Evolutionary conservation across 2,888 invertebrate genomes (phyloP).

Genomic region (Acrobasis consociella): DNA sequence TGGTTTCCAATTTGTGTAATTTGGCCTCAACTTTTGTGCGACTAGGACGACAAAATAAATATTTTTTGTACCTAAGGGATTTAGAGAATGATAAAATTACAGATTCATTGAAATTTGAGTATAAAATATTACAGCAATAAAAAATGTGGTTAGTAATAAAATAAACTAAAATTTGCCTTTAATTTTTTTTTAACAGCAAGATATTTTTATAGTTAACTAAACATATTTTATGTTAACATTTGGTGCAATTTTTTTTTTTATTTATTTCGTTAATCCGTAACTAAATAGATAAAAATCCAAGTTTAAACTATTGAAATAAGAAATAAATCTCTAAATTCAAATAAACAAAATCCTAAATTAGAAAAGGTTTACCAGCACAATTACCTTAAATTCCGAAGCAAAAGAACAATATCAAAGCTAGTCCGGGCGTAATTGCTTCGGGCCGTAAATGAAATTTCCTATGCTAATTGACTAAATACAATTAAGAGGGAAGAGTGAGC

Average conservation of each 20-base stretch:
- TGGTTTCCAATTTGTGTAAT: slow-evolving; percentile 27
- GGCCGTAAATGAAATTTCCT: slow-evolving; percentile 52
- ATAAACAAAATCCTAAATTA: background rate
- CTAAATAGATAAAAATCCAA: too few relatives aligned
- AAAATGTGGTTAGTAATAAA: too few relatives aligned
- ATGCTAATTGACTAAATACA: slow-evolving; percentile 69
- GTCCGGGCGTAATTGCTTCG: background rate
- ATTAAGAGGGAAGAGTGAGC: slow-evolving; percentile 47
- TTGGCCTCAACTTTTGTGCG: background rate
- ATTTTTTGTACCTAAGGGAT: too few relatives aligned
- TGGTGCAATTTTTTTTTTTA: too few relatives aligned
- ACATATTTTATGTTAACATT: too few relatives aligned
- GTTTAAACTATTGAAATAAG: background rate
- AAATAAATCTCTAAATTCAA: background rate
- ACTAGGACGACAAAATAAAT: background rate
- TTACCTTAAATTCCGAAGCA: background rate
- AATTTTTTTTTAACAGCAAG: too few relatives aligned
- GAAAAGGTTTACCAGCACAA: background rate
- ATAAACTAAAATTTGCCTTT: too few relatives aligned
- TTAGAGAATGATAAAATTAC: too few relatives aligned
- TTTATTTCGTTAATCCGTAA: too few relatives aligned
- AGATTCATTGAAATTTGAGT: too few relatives aligned
- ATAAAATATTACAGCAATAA: too few relatives aligned
- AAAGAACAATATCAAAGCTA: slow-evolving; percentile 14
- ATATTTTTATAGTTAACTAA: too few relatives aligned